These are phyloP conservation scores for Latrodectus geometricus DNA, from an alignment of 1,140 invertebrate species.

Conservation along the genomic window DNA sequence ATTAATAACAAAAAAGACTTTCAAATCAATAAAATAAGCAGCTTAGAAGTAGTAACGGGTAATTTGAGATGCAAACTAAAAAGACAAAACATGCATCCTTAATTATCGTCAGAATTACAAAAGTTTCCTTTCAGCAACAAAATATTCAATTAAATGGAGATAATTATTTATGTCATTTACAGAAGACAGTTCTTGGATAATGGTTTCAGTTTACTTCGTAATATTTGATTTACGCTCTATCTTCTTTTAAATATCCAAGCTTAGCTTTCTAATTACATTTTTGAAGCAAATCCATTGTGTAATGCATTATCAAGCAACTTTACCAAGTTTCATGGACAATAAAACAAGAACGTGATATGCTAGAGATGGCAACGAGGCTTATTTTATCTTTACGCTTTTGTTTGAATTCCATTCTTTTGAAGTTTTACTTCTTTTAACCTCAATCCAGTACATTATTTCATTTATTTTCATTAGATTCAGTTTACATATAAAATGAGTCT, in stretches of 20 bases:
- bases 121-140: neutral
- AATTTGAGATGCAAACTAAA: too few species aligned
- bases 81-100: too few species aligned
- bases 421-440: too few species aligned
- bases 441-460: neutral
- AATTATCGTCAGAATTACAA: too few species aligned
- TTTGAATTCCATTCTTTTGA: too few species aligned
- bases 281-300: constrained; percentile 14
- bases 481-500: too few species aligned
- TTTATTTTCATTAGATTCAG: neutral
- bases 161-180: constrained; percentile 54
- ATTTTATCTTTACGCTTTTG: neutral
- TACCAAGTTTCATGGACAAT: neutral
- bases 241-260: constrained; percentile 1
- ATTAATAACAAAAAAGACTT: too few species aligned
- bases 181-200: neutral
- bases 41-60: too few species aligned
- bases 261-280: neutral
- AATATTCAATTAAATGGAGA: constrained; percentile 48
- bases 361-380: neutral
- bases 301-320: constrained; percentile 15
- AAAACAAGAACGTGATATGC: constrained; percentile 28
- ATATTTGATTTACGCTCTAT: constrained; percentile 3
- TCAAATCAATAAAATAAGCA: too few species aligned
- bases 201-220: constrained; percentile 21